Percentiles rank a stretch among this genome's conserved stretches.
phyloP scores from a whole-genome alignment of 2,113 vertebrate species.

The Psittacula cyanocephala region DNA sequence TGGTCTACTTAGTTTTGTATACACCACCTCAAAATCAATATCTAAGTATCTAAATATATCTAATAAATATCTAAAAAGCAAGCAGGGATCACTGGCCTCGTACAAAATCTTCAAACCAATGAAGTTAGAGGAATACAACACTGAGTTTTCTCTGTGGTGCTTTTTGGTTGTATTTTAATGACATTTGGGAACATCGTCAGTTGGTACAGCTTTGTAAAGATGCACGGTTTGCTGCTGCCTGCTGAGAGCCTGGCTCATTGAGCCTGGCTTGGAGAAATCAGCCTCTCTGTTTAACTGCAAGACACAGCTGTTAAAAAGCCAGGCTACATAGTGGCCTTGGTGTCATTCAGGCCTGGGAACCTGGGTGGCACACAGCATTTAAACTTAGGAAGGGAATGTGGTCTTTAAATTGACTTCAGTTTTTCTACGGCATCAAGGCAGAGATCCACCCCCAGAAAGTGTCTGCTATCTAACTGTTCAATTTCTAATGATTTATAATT shows the following conservation, averaged over 20 bases:
- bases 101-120: neutral
- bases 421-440: neutral
- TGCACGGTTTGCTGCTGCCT: slow-evolving; percentile 11
- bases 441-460: slow-evolving; percentile 16
- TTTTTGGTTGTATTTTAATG: neutral
- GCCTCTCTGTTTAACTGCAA: neutral
- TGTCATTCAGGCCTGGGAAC: neutral
- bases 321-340: neutral
- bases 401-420: neutral
- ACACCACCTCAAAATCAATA: neutral
- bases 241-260: neutral
- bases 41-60: neutral
- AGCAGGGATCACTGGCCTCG: neutral
- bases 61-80: neutral
- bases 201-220: slow-evolving; percentile 1
- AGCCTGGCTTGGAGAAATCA: neutral
- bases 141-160: neutral
- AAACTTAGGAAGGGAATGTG: neutral
- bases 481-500: slow-evolving; percentile 54
- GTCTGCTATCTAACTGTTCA: slow-evolving; percentile 26
- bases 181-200: neutral
- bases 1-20: neutral
- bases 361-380: neutral
- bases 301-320: neutral
- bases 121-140: neutral